Conservation (phyloP, 1,140 invertebrate genomes). For the Temnothorax longispinosus region DNA sequence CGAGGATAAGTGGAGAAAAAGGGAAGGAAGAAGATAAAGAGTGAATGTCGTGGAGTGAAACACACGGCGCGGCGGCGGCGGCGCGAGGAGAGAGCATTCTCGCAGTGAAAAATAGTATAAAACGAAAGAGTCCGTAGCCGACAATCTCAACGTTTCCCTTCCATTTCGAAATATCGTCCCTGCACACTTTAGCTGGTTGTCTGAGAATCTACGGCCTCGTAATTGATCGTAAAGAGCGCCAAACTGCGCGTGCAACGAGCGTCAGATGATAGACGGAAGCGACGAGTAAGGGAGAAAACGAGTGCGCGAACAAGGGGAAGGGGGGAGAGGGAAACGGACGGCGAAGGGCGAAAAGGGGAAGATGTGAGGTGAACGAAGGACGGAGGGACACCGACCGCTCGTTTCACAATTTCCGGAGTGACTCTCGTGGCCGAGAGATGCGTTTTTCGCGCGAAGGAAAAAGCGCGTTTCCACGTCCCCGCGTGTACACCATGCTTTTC, state of each 20-base stretch:
- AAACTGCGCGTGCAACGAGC: slow-evolving; percentile 59
- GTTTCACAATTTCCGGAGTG: slow-evolving; percentile 59
- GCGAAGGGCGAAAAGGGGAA: too few species aligned
- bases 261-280: slow-evolving; percentile 35
- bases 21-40: slow-evolving; percentile 1
- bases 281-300: slow-evolving; percentile 27
- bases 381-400: neutral
- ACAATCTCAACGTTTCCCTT: slow-evolving; percentile 61
- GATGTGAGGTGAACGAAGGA: neutral
- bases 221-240: slow-evolving; percentile 63
- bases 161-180: slow-evolving; percentile 64
- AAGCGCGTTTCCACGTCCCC: slow-evolving; percentile 46
- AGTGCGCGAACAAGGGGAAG: neutral
- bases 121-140: slow-evolving; percentile 49
- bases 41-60: slow-evolving; percentile 18
- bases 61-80: neutral
- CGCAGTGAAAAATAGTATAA: slow-evolving; percentile 59
- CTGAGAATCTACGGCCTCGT: slow-evolving; percentile 61
- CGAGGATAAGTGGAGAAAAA: slow-evolving; percentile 38
- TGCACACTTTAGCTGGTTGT: slow-evolving; percentile 59
- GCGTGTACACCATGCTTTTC: neutral
- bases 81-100: neutral
- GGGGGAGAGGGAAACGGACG: too few species aligned
- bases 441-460: slow-evolving; percentile 37
- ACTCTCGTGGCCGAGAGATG: slow-evolving; percentile 12